A percentile compares a stretch with the other conserved stretches of the same genome.
Evolutionary conservation across 2,113 vertebrate species (phyloP).

Genomic region (Amazona guildingii): DNA sequence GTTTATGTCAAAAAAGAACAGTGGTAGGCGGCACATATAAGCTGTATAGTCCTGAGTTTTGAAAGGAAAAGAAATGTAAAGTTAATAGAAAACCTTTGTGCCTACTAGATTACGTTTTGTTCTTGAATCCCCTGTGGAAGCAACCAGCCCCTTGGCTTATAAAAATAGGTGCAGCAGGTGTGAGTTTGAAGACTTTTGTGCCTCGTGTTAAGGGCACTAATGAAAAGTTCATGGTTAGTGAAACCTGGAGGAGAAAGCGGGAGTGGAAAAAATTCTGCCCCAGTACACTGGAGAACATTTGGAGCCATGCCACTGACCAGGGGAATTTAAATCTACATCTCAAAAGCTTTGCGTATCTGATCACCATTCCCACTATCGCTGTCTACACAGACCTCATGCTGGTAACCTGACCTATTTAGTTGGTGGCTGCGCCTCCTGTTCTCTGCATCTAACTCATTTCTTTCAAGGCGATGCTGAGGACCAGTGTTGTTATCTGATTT

Average conservation of each 20-base stretch:
- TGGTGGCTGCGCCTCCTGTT: not conserved
- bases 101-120: conserved; percentile 6
- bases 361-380: not conserved
- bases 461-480: not conserved
- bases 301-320: not conserved
- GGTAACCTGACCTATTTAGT: not conserved
- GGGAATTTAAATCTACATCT: not conserved
- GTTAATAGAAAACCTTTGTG: not conserved
- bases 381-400: not conserved
- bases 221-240: conserved; percentile 16
- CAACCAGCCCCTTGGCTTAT: not conserved
- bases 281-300: not conserved
- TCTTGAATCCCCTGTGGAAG: not conserved
- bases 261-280: not conserved
- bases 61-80: conserved; percentile 31
- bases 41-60: not conserved
- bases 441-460: not conserved
- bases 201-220: not conserved
- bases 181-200: not conserved
- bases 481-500: not conserved
- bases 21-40: not conserved
- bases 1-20: not conserved
- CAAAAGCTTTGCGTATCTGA: conserved; percentile 14
- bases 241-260: not conserved
- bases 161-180: conserved; percentile 40